Base-by-base conservation (phyloP, 2,888 invertebrate genomes). In the Protodeltote pygarga region DNA sequence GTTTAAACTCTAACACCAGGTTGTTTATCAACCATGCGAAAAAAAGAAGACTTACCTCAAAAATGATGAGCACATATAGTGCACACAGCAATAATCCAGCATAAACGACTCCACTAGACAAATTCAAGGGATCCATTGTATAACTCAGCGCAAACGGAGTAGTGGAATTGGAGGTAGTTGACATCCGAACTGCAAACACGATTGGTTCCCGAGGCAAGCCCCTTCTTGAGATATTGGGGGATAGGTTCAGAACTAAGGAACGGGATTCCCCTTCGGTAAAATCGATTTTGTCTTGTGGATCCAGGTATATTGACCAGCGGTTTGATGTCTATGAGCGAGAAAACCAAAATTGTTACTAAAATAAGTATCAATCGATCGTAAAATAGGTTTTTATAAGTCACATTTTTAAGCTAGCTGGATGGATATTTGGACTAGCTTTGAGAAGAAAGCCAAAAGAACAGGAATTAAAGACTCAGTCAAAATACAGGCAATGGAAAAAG, bases 21-120 rank as follows among this genome's bases (percentile, higher is more conserved):
- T n/a, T n/a, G n/a, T n/a, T n/a, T n/a, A n/a, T 2, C n/a, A 6
- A 8, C 19, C 3, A 5, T 8, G 2, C 6, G 5, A 14, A n/a
- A 13, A 21, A 10, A 5, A 2, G 3, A 1, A 10, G 4, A 40
- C 87, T 87, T 74, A 97, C 96, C 92, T 98, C 98, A 89, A 97
- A 97, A 64, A 98, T 95, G 49, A 98, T 96, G 6, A 98, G 83
- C 1, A 95, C 80, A 73, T 98, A 98, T 8, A 98, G 92, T 0
- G 95, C 94, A 2, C 94, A 68, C 0, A 98, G 88, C n/a, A 98
- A 93, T 0, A 95, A 47, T 2, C 95, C 94, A 0, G 96, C 96
- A 63, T 95, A 95, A 0, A 95, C 83, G 3, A 96, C 94, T 0
- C 97, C 97, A 35, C 93, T 93, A 21, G 93, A 90, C 2, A 92